Base-by-base conservation (phyloP, 2,888 invertebrate genomes). In the Macrostomum cliftonense region DNA sequence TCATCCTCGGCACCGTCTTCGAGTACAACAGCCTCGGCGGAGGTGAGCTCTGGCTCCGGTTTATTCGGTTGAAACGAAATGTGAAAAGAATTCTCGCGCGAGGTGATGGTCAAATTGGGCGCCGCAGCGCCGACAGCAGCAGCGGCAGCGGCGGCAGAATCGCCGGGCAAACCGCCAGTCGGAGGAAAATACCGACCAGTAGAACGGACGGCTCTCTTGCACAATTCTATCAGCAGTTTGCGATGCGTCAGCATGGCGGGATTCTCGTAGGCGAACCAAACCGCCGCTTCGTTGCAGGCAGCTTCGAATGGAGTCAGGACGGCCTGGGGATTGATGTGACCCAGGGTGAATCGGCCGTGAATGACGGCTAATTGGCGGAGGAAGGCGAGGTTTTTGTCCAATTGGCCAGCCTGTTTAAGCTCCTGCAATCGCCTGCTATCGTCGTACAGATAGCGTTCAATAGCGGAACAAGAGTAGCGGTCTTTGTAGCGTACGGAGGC, bases 301-400 rank as follows among this genome's bases (percentile, higher is more conserved):
- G 51, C 36, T 21, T 51, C 51, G 39, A 45, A 51, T 43, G 51
- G 51, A 13, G 51, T 53, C n/a, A 51, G 39, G 2, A 39, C 28
- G 12, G 36, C 21, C 14, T 20, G 38, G 2, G 19, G 49, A 9
- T 52, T 39, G 20, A 39, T n/a, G 16, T 51, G 50, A 4, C 51
- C 50, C 19, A 28, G 37, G 19, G 19, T 36, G 21, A 21, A 51
- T 9, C 50, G 38, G n/a, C 50, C 50, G 19, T 51, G 21, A 2
- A 50, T 39, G 5, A 49, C 50, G 16, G 50, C 19, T 11, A 39
- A 14, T 16, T 50, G 48, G 16, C 50, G 52, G 7, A 50, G 14
- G 42, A 49, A 49, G 19, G 46, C 49, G 12, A 49, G 16, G 16
- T 38, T 12, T 16, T 19, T 20, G 36, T 38, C 36, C 45, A 37